Evolutionary conservation across 1,140 invertebrate species (phyloP), one percentile per base, ranked within the genome.

Genomic region (Musca domestica): DNA sequence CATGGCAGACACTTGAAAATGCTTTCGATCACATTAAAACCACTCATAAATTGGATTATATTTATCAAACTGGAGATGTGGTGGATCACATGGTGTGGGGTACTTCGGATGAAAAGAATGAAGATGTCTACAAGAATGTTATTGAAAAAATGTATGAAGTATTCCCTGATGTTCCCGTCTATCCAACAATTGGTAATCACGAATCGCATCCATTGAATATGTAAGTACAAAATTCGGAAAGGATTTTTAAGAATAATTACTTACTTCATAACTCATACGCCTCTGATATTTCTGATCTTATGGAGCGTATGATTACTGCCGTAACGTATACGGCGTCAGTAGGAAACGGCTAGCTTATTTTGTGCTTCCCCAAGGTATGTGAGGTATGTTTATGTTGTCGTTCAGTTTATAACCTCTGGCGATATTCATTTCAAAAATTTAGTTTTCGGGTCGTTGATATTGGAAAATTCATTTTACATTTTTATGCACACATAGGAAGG

Each of bases 31-130:
- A 85, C 23, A 84, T 89, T 9, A 80, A 80, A 19, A 74, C 75
- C 7, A 83, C 80, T 9, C 86, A 90, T 72, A 68, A 75, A 83
- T 81, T 89, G 80, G 90, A 93, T 69, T 86, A 87, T 22, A 85
- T 96, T 66, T 91, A 94, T 72, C 94, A 92, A 82, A 94, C 94
- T 19, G 94, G 94, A 5, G 94, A 95, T 75, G 84, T 93, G 1
- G 88, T 94, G 54, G 88, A 92, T 70, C 94, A 96, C 75, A 88
- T 91, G 74, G 85, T 94, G 19, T 96, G 91, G 92, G 89, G 89
- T 74, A 94, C 92, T 19, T 88, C 88, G 0, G 81, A 85, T 30
- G 82, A 87, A 61, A 83, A 87, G 67, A 94, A 95, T 69, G 81
- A 85, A 1, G 78, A 84, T 6, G 84, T 87, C 64, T 85, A 94